Evolutionary conservation across 2,797 vertebrate genomes (phyloP).

Genomic region (Gallinago stenura): DNA sequence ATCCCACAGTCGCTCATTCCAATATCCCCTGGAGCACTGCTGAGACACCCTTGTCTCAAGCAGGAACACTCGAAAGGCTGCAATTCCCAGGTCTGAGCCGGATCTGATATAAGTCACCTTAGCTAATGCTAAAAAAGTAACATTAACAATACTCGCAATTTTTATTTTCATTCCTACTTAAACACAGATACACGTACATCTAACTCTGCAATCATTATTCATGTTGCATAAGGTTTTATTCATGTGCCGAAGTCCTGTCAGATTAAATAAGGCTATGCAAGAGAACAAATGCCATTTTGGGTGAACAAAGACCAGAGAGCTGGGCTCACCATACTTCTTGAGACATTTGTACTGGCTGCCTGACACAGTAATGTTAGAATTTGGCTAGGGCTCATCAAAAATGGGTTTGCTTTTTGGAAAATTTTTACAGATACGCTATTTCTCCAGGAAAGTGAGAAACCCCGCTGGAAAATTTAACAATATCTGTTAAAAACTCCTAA

Average conservation of each 20-base stretch:
- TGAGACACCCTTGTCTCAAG: rapidly evolving
- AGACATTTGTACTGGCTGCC: not conserved
- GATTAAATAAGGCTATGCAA: not conserved
- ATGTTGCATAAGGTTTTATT: not conserved
- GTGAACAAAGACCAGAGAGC: not conserved
- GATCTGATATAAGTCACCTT: not conserved
- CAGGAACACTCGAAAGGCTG: rapidly evolving
- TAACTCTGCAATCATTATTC: not conserved
- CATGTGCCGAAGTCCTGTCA: not conserved
- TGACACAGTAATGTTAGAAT: not conserved
- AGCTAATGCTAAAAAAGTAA: not conserved
- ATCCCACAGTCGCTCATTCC: not conserved
- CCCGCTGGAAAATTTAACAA: not conserved
- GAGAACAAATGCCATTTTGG: not conserved
- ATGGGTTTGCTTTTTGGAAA: not conserved
- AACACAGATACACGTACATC: not conserved
- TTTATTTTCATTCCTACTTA: not conserved
- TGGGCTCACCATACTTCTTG: not conserved
- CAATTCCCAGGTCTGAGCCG: not conserved
- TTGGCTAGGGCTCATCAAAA: not conserved
- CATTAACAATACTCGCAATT: not conserved
- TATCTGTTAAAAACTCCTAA: not conserved
- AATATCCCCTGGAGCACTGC: not conserved
- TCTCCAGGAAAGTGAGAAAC: not conserved
- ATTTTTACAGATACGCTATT: not conserved